Conservation (phyloP, 1,140 invertebrate genomes). For the honey bee (Apis mellifera) region Amel_HAv3.1 CM009940.2:11203501-11204000, state of each 20-base stretch:
- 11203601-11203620: constrained; percentile 49
- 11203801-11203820: background rate
- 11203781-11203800: constrained; percentile 51
- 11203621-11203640: constrained; percentile 35
- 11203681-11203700: constrained; percentile 66
- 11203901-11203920: too few species aligned
- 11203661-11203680: constrained; percentile 67
- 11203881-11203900: too few species aligned
- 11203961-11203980: background rate
- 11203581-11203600: constrained; percentile 16
- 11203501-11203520: constrained; percentile 4
- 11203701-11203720: constrained; percentile 66
- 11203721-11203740: constrained; percentile 27
- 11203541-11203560: constrained; percentile 40
- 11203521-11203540: constrained; percentile 24
- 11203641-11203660: constrained; percentile 63
- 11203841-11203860: too few species aligned
- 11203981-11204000: background rate
- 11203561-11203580: constrained; percentile 6
- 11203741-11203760: too few species aligned
- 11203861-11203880: too few species aligned
- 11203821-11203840: background rate
- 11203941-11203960: background rate
- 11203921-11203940: too few species aligned
- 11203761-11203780: constrained; percentile 29